Conservation (phyloP, 2,797 vertebrate genomes). For the Monodelphis domestica region DNA sequence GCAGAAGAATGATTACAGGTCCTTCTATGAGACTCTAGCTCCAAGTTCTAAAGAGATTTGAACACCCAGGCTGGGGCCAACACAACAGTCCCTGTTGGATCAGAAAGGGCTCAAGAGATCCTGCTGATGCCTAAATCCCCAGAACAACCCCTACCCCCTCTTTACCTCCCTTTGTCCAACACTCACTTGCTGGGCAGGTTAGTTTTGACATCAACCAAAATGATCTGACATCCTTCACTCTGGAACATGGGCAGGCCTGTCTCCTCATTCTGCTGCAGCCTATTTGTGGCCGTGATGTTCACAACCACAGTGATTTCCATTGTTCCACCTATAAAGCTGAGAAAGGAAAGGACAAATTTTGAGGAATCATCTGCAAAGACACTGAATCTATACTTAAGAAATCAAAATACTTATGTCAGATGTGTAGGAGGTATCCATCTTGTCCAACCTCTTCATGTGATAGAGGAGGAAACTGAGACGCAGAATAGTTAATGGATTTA, state of each 20-base stretch:
- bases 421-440: not conserved
- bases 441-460: not conserved
- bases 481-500: not conserved
- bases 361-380: not conserved
- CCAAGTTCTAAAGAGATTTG: not conserved
- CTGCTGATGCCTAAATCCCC: not conserved
- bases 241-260: not conserved
- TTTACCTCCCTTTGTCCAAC: too few relatives aligned
- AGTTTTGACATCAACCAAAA: constrained; percentile 49
- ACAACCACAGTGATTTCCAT: constrained; percentile 60
- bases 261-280: constrained; percentile 31
- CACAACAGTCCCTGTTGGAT: not conserved
- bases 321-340: constrained; percentile 76
- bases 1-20: not conserved
- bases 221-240: constrained; percentile 49
- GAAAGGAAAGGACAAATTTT: not conserved
- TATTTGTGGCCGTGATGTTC: constrained; percentile 59
- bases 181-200: constrained; percentile 80
- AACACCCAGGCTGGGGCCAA: not conserved
- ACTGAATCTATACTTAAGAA: not conserved
- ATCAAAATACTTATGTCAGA: not conserved
- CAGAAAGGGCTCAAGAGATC: not conserved
- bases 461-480: not conserved
- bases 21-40: not conserved
- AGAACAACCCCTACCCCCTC: too few relatives aligned